phyloP scores from a whole-genome alignment of 2,797 vertebrate species.

The Fistularia tabacaria region DNA sequence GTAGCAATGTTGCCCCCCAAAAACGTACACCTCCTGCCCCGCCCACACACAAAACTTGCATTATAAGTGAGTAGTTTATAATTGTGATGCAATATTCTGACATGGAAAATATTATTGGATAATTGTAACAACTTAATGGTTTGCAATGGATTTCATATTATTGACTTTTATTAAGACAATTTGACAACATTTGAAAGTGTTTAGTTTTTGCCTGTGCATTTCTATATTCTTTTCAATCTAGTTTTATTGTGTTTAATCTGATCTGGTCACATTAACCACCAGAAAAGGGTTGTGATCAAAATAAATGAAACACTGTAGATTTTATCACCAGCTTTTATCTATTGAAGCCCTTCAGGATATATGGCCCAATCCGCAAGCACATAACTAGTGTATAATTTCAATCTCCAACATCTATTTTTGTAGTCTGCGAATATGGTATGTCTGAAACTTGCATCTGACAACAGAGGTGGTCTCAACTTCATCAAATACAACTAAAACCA shows the following conservation, averaged over 20 bases:
- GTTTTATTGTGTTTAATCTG: no score
- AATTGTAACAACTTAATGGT: neutral
- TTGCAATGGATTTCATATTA: neutral
- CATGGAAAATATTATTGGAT: neutral
- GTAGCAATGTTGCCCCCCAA: no score
- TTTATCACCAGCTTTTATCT: constrained; percentile 10
- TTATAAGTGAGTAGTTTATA: no score
- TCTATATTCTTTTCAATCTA: neutral
- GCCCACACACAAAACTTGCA: no score
- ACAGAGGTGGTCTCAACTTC: constrained; percentile 19
- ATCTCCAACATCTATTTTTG: constrained; percentile 73
- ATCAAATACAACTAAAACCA: constrained; percentile 1
- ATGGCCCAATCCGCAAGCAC: constrained; percentile 30
- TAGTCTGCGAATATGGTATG: constrained; percentile 52
- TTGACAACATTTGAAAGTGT: no score
- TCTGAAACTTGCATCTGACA: constrained; percentile 67
- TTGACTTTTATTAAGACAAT: no score
- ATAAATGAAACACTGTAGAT: neutral
- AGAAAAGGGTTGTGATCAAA: neutral
- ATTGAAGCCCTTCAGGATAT: constrained; percentile 19
- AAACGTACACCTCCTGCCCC: no score
- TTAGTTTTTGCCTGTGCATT: no score
- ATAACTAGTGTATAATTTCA: constrained; percentile 66
- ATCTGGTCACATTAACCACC: no score
- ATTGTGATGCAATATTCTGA: no score